These are phyloP conservation scores for Pogoniulus pusillus DNA, from an alignment of 2,797 vertebrate genomes.

Conservation along the genomic window DNA sequence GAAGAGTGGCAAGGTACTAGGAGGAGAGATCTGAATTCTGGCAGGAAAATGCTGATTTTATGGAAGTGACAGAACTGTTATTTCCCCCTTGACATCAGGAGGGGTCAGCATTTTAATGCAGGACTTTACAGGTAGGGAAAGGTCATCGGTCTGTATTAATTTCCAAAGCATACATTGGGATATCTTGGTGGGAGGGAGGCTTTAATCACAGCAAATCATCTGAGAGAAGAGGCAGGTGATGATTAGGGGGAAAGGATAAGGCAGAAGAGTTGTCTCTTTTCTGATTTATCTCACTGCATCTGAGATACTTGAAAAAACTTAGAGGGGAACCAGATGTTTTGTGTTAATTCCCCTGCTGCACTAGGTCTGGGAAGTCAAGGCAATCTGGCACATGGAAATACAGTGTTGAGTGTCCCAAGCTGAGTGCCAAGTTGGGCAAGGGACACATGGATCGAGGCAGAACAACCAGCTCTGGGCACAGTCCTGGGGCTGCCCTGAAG, in stretches of 20 bases:
- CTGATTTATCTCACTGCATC: neutral
- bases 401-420: neutral
- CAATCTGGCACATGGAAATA: neutral
- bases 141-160: neutral
- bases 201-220: slow-evolving; percentile 16
- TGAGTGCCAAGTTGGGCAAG: neutral
- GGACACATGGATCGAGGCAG: neutral
- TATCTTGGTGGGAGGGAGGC: neutral
- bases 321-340: neutral
- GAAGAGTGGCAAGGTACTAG: accelerated
- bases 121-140: neutral
- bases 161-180: neutral
- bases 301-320: neutral
- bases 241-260: neutral
- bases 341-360: neutral
- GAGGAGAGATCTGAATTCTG: neutral
- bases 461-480: slow-evolving; percentile 29
- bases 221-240: neutral
- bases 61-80: neutral
- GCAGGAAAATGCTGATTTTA: slow-evolving; percentile 28
- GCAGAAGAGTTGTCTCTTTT: neutral
- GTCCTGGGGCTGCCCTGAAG: slow-evolving; percentile 5
- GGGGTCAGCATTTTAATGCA: neutral
- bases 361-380: neutral
- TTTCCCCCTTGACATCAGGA: neutral